A percentile compares a stretch with the other conserved stretches of the same genome.
These are phyloP conservation scores for Nasonovia ribisnigri DNA, from an alignment of 2,888 invertebrate genomes.

Conservation along the genomic window DNA sequence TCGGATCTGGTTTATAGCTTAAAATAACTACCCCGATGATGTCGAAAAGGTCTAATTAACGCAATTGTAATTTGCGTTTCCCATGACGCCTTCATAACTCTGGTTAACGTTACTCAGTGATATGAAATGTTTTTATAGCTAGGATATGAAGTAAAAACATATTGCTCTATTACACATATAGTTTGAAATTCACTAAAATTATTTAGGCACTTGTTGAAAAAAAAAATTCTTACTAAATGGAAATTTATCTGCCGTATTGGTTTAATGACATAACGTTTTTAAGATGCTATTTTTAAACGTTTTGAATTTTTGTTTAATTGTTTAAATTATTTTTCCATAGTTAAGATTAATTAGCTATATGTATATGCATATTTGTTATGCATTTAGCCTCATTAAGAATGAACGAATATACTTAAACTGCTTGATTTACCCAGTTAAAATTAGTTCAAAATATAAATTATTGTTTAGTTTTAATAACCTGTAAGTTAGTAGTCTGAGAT, in stretches of 20 bases:
- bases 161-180: not conserved
- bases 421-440: not conserved
- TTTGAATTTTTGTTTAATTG: not conserved
- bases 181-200: not conserved
- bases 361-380: not conserved
- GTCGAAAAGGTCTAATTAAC: conserved; percentile 41
- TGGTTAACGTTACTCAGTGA: conserved; percentile 35
- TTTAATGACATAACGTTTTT: not conserved
- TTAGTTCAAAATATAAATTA: not conserved
- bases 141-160: not conserved
- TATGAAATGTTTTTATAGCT: not conserved
- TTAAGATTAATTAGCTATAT: not conserved
- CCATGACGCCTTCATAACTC: conserved; percentile 45
- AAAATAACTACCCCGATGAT: not conserved
- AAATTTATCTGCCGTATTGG: not conserved
- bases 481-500: not conserved
- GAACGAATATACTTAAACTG: not conserved
- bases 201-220: not conserved
- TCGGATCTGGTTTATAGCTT: conserved; percentile 55
- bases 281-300: not conserved
- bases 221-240: not conserved
- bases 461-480: not conserved
- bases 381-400: not conserved
- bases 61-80: conserved; percentile 52
- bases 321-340: not conserved